Evolutionary conservation across 2,797 vertebrate species (phyloP), one percentile per base, ranked within the genome.

Genomic region (Rhabdophis nuchalis): DNA sequence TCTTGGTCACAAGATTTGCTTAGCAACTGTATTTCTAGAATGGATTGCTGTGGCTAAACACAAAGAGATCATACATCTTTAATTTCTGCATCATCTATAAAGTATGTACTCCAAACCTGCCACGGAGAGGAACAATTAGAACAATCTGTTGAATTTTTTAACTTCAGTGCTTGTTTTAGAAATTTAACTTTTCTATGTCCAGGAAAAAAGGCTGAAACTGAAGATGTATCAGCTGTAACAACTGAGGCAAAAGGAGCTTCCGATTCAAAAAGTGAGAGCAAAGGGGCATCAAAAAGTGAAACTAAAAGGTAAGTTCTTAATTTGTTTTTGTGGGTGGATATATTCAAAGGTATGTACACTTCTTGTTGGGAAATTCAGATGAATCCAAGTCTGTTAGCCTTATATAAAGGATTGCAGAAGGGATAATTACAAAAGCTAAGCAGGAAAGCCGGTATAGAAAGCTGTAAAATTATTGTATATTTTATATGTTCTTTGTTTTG

Each of bases 241-340:
- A 93, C 32, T 23, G 95, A 90, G 64, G 57, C 25, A 8, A 61
- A 54, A 64, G 54, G 88, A 52, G 91, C 94, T 68, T 96, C 95
- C 72, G 90, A 94, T 93, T 94, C 95, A 94, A 96, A 94, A 92
- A 94, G 25, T 13, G 96, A 92, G 72, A 77, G 7, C 14, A 61
- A 41, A 77, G 57, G 85, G 53, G 91, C 93, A 86, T 95, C 96
- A 95, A 96, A 92, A 1, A 96, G 96, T 94, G 97, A 97, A n/a
- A 96, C 94, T 6, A 98, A 97, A 94, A 98, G 96, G 97, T 98
- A 96, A 97, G 97, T 60, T 68, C 11, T 61, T 90, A 20, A 1
- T 88, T 46, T 50, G 53, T 46, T 68, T 57, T 29, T 16, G 1
- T 72, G 7, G 5, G 8, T 89, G 56, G n/a, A 36, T 32, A 60